These are phyloP conservation scores for Odocoileus virginianus DNA, from an alignment of 2,113 vertebrate species.

Conservation along the genomic window DNA sequence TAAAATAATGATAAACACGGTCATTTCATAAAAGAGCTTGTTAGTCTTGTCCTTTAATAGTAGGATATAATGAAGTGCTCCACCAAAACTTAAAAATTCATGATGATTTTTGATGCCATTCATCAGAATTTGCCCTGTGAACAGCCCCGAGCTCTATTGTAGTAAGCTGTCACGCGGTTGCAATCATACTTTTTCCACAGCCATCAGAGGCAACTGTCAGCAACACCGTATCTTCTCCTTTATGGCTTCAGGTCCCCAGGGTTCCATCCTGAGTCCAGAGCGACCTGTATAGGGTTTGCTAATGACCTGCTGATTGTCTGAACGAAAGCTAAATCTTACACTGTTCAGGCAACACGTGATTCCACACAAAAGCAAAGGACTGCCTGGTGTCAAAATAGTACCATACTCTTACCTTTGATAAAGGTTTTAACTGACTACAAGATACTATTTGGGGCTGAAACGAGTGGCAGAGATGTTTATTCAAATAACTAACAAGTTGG, in stretches of 20 bases:
- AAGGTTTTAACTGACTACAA: conserved; percentile 71
- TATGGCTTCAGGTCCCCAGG: conserved; percentile 69
- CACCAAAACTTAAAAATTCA: conserved; percentile 49
- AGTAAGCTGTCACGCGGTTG: conserved; percentile 74
- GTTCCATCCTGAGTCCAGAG: conserved; percentile 67
- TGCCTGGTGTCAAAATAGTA: conserved; percentile 77
- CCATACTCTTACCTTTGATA: conserved; percentile 57
- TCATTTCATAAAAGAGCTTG: background rate
- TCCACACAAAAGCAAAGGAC: conserved; percentile 70
- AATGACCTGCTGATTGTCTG: conserved; percentile 68
- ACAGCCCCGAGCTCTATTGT: conserved; percentile 58
- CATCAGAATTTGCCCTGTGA: conserved; percentile 67
- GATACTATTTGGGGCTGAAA: conserved; percentile 60
- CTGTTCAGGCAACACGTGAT: conserved; percentile 68
- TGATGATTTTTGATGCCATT: conserved; percentile 66
- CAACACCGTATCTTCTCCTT: conserved; percentile 53
- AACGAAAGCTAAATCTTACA: conserved; percentile 66
- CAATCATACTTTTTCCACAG: conserved; percentile 76
- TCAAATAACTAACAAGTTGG: conserved; percentile 53
- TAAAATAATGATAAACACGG: background rate
- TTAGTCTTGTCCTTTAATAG: background rate
- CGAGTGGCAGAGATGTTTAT: conserved; percentile 54
- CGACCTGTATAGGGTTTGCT: conserved; percentile 63
- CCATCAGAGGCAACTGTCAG: conserved; percentile 78
- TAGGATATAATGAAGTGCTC: background rate